A percentile compares a stretch with the other conserved stretches of the same genome.
These are phyloP conservation scores for Cantharis lateralis DNA, from an alignment of 2,888 invertebrate genomes.

Conservation along the genomic window DNA sequence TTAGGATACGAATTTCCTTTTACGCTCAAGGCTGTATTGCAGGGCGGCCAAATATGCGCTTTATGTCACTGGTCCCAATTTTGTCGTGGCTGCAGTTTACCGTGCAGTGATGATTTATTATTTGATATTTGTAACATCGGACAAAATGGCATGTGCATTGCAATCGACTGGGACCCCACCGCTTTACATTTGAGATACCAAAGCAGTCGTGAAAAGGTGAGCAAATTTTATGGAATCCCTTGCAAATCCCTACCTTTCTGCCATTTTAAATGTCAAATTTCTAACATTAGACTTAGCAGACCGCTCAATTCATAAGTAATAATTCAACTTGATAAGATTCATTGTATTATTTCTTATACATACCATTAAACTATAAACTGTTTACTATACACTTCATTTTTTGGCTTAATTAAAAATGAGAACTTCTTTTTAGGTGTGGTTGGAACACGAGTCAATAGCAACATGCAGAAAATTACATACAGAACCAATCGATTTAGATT, in stretches of 20 bases:
- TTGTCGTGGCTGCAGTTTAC: constrained; percentile 84
- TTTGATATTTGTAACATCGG: constrained; percentile 49
- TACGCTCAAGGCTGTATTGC: constrained; percentile 78
- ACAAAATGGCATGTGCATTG: constrained; percentile 61
- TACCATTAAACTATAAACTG: no score
- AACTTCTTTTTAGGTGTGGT: constrained; percentile 62
- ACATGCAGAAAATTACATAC: constrained; percentile 72
- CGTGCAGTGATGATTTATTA: constrained; percentile 65
- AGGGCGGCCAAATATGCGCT: constrained; percentile 74
- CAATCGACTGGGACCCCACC: constrained; percentile 95
- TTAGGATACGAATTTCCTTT: constrained; percentile 92
- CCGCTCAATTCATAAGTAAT: no score
- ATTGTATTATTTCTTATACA: no score
- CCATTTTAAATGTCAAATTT: no score
- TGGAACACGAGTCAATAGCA: constrained; percentile 76
- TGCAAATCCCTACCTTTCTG: no score
- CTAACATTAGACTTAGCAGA: no score
- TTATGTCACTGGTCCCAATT: constrained; percentile 81
- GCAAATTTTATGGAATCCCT: neutral
- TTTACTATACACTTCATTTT: neutral
- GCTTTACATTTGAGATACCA: constrained; percentile 83
- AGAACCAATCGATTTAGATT: constrained; percentile 82
- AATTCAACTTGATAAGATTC: no score
- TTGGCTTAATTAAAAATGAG: no score
- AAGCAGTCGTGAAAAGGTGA: constrained; percentile 51